Percentiles rank a stretch among this genome's conserved stretches.
Conservation (phyloP, 2,113 vertebrate genomes). For the Zosterops lateralis region DNA sequence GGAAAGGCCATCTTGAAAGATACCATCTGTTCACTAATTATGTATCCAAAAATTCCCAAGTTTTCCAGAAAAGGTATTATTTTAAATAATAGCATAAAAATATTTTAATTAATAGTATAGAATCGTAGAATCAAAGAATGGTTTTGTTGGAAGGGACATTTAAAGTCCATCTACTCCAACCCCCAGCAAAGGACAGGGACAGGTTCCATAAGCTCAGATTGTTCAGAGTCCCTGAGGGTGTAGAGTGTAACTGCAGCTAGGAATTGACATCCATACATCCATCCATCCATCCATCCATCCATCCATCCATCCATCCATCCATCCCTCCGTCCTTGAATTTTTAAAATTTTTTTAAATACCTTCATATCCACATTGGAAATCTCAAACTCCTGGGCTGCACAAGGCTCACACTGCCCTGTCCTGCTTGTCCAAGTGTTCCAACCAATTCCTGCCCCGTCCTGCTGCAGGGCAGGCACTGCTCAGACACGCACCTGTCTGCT, state of each 20-base stretch:
- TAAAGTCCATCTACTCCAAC: background rate
- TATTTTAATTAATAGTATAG: background rate
- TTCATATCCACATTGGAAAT: background rate
- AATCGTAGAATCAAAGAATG: background rate
- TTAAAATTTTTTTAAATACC: background rate
- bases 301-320: background rate
- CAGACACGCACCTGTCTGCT: background rate
- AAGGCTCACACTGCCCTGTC: background rate
- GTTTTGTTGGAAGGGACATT: background rate
- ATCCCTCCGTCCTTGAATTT: background rate
- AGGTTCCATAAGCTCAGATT: rapidly evolving
- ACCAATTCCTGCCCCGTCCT: background rate
- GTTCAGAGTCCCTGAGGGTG: background rate
- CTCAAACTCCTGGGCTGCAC: background rate
- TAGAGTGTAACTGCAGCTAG: background rate
- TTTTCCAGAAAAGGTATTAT: background rate
- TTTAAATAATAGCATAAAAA: background rate
- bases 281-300: background rate
- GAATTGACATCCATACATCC: background rate
- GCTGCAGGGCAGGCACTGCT: background rate
- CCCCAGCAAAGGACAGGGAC: background rate
- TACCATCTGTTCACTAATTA: background rate
- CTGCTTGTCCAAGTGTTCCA: rapidly evolving
- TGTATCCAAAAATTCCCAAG: background rate
- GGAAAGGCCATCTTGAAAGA: background rate